Conservation (phyloP, 2,113 vertebrate genomes). For the Gallinago media region DNA sequence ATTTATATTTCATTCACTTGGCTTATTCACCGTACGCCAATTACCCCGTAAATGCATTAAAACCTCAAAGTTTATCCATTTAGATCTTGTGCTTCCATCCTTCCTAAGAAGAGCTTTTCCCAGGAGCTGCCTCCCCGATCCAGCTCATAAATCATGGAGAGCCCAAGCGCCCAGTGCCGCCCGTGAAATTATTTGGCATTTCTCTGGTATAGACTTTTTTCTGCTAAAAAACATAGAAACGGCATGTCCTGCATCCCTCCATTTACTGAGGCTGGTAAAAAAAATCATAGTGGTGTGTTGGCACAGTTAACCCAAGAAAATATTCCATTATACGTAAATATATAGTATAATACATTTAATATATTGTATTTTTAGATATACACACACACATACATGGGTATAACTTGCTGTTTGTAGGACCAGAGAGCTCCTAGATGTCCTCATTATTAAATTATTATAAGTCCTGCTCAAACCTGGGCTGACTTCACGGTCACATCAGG, state of each 20-base stretch:
- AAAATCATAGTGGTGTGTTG: neutral
- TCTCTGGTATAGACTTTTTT: neutral
- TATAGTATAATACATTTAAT: neutral
- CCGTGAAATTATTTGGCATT: neutral
- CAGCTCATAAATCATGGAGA: neutral
- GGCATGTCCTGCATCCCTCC: neutral
- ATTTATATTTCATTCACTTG: neutral
- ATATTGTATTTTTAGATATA: neutral
- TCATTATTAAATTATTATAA: neutral
- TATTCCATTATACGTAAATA: neutral
- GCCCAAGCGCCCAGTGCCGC: fast-evolving
- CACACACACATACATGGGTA: fast-evolving
- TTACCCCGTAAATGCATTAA: too few species aligned
- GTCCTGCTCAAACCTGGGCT: neutral
- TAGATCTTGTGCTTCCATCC: neutral
- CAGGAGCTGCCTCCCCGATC: neutral
- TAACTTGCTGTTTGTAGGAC: neutral
- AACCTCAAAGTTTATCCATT: neutral
- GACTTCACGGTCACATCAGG: neutral
- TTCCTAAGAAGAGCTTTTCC: neutral
- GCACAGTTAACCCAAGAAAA: neutral
- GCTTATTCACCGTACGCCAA: fast-evolving
- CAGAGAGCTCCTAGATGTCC: neutral
- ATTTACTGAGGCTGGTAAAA: neutral
- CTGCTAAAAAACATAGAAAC: neutral